These are phyloP conservation scores for Leptopilina clavipes DNA, from an alignment of 1,140 invertebrate species.

Conservation along the genomic window DNA sequence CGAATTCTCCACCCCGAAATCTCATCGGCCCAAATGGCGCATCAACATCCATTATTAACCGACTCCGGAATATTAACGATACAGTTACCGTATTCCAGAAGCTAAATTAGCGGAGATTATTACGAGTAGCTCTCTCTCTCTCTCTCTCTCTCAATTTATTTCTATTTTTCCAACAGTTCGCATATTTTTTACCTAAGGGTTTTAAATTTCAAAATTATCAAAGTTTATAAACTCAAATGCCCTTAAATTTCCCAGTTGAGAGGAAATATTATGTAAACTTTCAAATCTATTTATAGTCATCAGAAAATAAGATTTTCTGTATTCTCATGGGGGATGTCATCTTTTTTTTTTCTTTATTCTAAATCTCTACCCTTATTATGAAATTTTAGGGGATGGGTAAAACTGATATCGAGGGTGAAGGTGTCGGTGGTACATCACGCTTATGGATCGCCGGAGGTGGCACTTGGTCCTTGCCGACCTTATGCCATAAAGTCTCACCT, in stretches of 20 bases:
- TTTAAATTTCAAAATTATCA: neutral
- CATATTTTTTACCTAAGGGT: neutral
- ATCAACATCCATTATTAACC: slow-evolving; percentile 75
- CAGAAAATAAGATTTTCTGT: slow-evolving; percentile 24
- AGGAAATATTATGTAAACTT: no score
- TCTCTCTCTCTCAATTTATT: slow-evolving; percentile 43
- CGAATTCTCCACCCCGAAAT: slow-evolving; percentile 71
- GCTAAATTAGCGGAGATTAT: slow-evolving; percentile 75
- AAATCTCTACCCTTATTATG: slow-evolving; percentile 8
- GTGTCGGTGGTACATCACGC: slow-evolving; percentile 29
- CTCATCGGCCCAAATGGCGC: slow-evolving; percentile 75
- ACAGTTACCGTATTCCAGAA: slow-evolving; percentile 74
- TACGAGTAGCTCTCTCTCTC: slow-evolving; percentile 68
- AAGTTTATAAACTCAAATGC: neutral
- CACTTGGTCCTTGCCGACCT: slow-evolving; percentile 28
- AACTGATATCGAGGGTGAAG: slow-evolving; percentile 19
- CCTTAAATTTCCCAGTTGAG: no score
- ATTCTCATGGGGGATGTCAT: neutral
- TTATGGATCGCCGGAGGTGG: slow-evolving; percentile 34
- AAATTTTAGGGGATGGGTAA: neutral
- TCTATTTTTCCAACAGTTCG: neutral
- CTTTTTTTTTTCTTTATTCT: neutral
- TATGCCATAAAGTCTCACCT: slow-evolving; percentile 31
- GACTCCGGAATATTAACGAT: slow-evolving; percentile 74
- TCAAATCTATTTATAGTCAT: neutral